phyloP scores from a whole-genome alignment of 2,888 invertebrate species.

The Phyllotreta striolata region DNA sequence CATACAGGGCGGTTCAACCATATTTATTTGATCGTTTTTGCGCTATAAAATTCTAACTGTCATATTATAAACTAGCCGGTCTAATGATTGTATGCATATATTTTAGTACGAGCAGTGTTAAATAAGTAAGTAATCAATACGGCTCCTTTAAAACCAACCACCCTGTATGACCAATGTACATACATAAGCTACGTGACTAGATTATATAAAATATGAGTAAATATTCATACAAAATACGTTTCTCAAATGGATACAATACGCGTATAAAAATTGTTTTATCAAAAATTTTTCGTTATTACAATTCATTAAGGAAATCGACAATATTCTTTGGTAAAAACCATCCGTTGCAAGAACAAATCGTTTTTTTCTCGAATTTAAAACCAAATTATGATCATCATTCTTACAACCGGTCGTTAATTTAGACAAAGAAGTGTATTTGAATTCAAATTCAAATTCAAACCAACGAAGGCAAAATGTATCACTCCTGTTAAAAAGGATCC shows the following conservation, averaged over 20 bases:
- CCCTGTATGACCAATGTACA: slow-evolving; percentile 32
- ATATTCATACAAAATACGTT: slow-evolving; percentile 48
- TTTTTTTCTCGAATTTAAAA: not conserved
- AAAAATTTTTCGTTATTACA: slow-evolving; percentile 36
- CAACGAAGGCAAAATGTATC: slow-evolving; percentile 5
- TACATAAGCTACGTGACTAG: slow-evolving; percentile 42
- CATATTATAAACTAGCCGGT: not conserved
- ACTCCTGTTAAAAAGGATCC: slow-evolving; percentile 1
- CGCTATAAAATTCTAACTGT: too few relatives aligned
- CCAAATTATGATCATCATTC: too few relatives aligned
- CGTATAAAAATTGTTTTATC: slow-evolving; percentile 38
- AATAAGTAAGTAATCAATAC: not conserved
- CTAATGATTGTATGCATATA: not conserved
- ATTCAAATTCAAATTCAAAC: too few relatives aligned
- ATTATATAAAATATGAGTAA: slow-evolving; percentile 46
- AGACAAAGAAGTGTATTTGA: slow-evolving; percentile 2
- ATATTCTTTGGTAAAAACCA: slow-evolving; percentile 42
- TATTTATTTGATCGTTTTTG: not conserved
- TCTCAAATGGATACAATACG: slow-evolving; percentile 29
- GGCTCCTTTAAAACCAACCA: slow-evolving; percentile 11
- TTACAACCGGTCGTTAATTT: slow-evolving; percentile 8
- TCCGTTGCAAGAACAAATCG: slow-evolving; percentile 9
- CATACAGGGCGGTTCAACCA: slow-evolving; percentile 29
- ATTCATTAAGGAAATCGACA: not conserved
- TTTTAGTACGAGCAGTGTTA: too few relatives aligned